Conservation (phyloP, 2,113 vertebrate species). For the Baryphthengus martii region DNA sequence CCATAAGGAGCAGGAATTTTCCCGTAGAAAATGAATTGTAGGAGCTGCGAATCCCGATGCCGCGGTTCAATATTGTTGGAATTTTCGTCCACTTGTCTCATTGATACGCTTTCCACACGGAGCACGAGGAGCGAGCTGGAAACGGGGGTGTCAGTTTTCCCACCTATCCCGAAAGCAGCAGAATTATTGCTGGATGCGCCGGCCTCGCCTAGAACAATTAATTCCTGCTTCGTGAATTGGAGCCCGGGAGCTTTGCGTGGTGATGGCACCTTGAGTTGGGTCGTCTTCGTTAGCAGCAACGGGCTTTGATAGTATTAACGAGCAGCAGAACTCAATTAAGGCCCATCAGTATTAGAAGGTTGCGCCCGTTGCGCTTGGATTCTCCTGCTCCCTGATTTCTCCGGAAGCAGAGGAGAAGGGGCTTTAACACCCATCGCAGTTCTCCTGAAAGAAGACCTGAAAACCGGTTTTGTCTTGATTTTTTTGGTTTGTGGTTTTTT, state of each 20-base stretch:
- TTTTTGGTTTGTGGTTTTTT: not conserved
- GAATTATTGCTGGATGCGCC: not conserved
- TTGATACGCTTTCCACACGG: too few species aligned
- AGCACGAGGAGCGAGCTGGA: not conserved
- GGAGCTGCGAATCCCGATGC: not conserved
- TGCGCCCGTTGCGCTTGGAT: not conserved
- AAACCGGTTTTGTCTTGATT: not conserved
- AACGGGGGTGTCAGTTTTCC: not conserved
- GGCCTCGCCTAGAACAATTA: not conserved
- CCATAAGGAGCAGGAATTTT: not conserved
- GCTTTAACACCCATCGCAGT: not conserved
- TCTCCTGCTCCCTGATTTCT: not conserved
- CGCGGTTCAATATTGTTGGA: not conserved
- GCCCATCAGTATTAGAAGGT: slow-evolving; percentile 22
- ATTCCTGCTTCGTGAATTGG: not conserved
- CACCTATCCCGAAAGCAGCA: not conserved
- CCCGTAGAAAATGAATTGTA: not conserved
- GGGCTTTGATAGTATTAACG: not conserved
- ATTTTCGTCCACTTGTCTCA: not conserved
- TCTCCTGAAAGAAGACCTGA: slow-evolving; percentile 34
- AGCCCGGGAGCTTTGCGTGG: not conserved
- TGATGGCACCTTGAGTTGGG: not conserved
- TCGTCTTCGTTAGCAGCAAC: not conserved
- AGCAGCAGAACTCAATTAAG: slow-evolving; percentile 3
- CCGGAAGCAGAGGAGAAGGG: not conserved